Evolutionary conservation across 2,797 vertebrate species (phyloP).

Genomic region (Allobates femoralis): DNA sequence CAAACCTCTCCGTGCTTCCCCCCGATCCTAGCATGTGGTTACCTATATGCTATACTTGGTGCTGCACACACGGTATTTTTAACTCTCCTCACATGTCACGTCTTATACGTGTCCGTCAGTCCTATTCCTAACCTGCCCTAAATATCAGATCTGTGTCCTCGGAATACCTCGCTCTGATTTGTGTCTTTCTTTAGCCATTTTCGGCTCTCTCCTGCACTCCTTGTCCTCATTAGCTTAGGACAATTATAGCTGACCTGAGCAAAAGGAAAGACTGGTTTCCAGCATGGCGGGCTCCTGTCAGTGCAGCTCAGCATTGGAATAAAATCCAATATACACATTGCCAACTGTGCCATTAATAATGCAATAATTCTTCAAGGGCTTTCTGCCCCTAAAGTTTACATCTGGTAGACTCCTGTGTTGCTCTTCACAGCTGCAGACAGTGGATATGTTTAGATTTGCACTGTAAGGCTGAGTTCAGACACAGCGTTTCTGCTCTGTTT

Average conservation of each 20-base stretch:
- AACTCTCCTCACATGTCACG: slow-evolving; percentile 1
- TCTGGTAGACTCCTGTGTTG: too few species aligned
- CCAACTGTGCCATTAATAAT: background rate
- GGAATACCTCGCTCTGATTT: slow-evolving; percentile 9
- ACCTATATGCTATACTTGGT: background rate
- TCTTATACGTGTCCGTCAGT: background rate
- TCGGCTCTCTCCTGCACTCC: background rate
- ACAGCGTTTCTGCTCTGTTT: too few species aligned
- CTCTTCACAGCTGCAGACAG: too few species aligned
- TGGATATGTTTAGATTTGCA: too few species aligned
- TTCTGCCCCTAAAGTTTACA: too few species aligned
- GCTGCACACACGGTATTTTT: background rate
- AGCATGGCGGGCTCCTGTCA: background rate
- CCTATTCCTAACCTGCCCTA: background rate
- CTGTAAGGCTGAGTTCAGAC: too few species aligned
- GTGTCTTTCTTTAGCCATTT: slow-evolving; percentile 16
- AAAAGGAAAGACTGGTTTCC: background rate
- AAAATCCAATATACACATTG: background rate
- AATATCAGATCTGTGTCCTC: slow-evolving; percentile 26
- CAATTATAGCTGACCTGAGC: slow-evolving; percentile 7
- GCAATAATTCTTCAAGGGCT: background rate
- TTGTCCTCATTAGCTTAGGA: background rate
- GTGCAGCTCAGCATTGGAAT: background rate
- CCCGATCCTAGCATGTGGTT: background rate
- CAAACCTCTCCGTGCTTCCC: background rate